phyloP scores from a whole-genome alignment of 2,888 invertebrate genomes.

The Diaphora mendica region DNA sequence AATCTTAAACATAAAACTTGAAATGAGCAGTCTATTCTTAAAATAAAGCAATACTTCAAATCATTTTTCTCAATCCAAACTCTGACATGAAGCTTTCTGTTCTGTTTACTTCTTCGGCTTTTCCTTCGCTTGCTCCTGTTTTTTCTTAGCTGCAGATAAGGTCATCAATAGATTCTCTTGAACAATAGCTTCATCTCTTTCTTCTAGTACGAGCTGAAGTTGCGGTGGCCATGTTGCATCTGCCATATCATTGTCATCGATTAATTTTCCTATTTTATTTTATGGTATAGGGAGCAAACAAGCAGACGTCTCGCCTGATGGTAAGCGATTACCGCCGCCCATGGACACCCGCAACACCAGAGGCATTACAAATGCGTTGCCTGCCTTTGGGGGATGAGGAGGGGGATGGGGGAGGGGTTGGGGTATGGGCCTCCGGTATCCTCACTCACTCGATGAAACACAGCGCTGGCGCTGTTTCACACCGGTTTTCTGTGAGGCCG shows the following conservation, averaged over 20 bases:
- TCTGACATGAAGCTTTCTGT: conserved; percentile 2
- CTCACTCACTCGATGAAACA: too few relatives aligned
- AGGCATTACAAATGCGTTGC: too few relatives aligned
- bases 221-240: conserved; percentile 68
- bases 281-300: too few relatives aligned
- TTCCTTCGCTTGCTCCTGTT: conserved; percentile 59
- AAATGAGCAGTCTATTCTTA: conserved; percentile 18
- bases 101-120: conserved; percentile 27
- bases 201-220: conserved; percentile 61
- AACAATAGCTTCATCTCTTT: conserved; percentile 69
- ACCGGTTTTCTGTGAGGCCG: too few relatives aligned
- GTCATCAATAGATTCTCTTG: conserved; percentile 59
- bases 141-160: conserved; percentile 68
- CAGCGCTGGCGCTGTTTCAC: too few relatives aligned
- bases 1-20: conserved; percentile 11
- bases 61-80: conserved; percentile 22
- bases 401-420: too few relatives aligned
- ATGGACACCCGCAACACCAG: too few relatives aligned
- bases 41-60: conserved; percentile 10
- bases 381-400: too few relatives aligned
- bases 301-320: too few relatives aligned
- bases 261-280: not conserved
- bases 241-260: conserved; percentile 29
- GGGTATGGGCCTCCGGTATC: too few relatives aligned
- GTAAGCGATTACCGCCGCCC: too few relatives aligned